Percentiles rank a stretch among this genome's conserved stretches.
Evolutionary conservation across 1,140 invertebrate genomes (phyloP).

Genomic region (Sipha flava): DNA sequence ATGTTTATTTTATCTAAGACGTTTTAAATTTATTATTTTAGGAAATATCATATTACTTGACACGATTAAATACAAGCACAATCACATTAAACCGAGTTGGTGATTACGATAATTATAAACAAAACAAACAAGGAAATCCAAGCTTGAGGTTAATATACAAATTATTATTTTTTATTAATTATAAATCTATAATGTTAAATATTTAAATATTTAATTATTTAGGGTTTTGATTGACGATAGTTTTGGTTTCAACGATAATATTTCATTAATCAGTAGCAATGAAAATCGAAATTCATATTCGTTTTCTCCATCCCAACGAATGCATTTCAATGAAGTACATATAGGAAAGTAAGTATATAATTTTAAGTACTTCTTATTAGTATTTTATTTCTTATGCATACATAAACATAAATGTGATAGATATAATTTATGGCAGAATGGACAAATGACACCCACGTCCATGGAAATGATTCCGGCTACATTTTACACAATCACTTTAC

Average conservation of each 20-base stretch:
- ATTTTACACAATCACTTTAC: not conserved
- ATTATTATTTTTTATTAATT: too few relatives aligned
- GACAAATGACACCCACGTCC: not conserved
- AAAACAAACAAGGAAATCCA: conserved; percentile 6
- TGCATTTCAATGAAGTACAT: not conserved
- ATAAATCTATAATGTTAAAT: too few relatives aligned
- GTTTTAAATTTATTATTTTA: too few relatives aligned
- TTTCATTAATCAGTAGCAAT: not conserved
- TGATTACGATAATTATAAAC: not conserved
- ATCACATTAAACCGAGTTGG: not conserved
- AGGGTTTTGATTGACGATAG: not conserved
- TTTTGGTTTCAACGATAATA: not conserved
- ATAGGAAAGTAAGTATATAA: not conserved
- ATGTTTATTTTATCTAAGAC: too few relatives aligned
- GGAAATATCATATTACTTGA: not conserved
- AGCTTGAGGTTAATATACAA: not conserved
- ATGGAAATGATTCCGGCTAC: not conserved
- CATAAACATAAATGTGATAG: too few relatives aligned
- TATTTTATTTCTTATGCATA: too few relatives aligned
- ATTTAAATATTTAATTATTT: not conserved
- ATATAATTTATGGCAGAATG: not conserved
- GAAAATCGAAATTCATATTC: not conserved
- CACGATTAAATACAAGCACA: not conserved
- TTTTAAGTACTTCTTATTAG: too few relatives aligned
- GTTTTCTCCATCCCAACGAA: not conserved